Conservation (phyloP, 2,888 invertebrate species). For the Calameuta filiformis region DNA sequence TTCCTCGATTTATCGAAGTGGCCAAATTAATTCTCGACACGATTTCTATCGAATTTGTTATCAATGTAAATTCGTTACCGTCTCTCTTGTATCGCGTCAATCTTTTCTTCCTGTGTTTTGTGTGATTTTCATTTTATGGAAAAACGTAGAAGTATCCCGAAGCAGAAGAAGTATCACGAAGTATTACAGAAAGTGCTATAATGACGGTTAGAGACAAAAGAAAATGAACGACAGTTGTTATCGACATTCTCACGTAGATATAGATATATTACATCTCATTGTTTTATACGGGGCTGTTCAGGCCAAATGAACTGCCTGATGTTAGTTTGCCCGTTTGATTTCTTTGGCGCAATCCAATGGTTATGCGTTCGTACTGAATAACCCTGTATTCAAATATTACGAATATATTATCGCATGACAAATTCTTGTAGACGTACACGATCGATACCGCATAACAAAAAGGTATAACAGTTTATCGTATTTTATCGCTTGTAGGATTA, state of each 20-base stretch:
- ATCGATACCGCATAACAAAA: background rate
- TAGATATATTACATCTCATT: background rate
- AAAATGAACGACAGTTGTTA: background rate
- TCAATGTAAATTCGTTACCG: background rate
- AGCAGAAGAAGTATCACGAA: background rate
- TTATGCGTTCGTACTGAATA: background rate
- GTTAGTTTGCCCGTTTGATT: background rate
- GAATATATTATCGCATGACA: background rate
- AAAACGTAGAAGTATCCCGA: background rate
- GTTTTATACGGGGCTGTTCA: background rate
- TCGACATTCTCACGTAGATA: background rate
- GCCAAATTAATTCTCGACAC: background rate
- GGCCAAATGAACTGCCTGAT: background rate
- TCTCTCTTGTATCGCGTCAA: background rate
- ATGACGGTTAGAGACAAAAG: background rate
- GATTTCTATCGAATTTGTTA: background rate
- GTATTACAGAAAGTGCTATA: background rate
- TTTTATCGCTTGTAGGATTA: background rate
- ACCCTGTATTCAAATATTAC: background rate
- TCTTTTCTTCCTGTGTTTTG: background rate
- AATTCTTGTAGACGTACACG: background rate
- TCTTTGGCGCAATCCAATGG: background rate
- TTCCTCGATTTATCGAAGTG: background rate
- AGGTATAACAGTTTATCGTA: background rate
- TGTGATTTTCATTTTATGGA: background rate